Conservation (phyloP, 2,888 invertebrate genomes). For the Andrena haemorrhoa region DNA sequence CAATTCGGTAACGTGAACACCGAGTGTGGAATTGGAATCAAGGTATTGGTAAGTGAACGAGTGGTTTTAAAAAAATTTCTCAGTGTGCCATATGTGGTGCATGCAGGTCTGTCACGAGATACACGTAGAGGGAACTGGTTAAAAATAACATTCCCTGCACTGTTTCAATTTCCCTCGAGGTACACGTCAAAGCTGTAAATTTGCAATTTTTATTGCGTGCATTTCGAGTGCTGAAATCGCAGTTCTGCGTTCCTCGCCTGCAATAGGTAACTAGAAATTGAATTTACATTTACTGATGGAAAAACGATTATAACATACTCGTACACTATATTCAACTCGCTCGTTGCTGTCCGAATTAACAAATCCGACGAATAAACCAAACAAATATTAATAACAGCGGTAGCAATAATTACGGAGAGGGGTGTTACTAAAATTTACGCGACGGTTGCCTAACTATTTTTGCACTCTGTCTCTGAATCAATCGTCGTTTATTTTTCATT, state of each 20-base stretch:
- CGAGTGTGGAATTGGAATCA: too few species aligned
- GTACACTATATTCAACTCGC: too few species aligned
- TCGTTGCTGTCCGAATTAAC: not conserved
- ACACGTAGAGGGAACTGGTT: not conserved
- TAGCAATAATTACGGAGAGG: not conserved
- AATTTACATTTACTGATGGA: slow-evolving; percentile 1
- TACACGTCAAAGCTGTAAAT: not conserved
- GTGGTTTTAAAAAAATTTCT: too few species aligned
- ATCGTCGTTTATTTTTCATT: slow-evolving; percentile 5
- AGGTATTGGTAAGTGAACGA: too few species aligned
- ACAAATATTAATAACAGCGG: not conserved
- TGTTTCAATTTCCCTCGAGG: not conserved
- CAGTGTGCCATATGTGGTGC: too few species aligned
- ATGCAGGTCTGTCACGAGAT: too few species aligned
- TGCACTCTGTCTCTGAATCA: not conserved
- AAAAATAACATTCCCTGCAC: not conserved
- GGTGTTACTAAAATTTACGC: not conserved
- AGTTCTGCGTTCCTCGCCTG: not conserved
- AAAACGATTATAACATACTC: not conserved
- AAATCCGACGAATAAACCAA: not conserved
- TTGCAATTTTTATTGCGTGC: not conserved
- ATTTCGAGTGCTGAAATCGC: not conserved
- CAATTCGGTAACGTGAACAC: too few species aligned
- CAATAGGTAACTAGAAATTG: not conserved
- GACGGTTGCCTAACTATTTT: not conserved